Evolutionary conservation across 2,113 vertebrate species (phyloP).

Genomic region (Chlamydotis undulata): DNA sequence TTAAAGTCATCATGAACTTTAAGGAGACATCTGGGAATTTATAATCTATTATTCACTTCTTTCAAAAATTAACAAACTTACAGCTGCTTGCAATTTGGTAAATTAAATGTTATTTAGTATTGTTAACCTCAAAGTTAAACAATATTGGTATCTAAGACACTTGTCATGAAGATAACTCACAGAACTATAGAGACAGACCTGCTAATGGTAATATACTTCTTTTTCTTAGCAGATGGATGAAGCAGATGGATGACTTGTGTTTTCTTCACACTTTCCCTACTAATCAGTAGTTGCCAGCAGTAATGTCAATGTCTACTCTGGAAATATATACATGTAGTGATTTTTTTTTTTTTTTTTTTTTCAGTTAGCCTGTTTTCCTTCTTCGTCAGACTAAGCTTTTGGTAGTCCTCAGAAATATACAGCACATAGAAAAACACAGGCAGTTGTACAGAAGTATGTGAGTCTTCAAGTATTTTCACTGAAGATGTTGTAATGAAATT

Average conservation of each 20-base stretch:
- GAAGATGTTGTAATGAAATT: not conserved
- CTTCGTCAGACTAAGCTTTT: slow-evolving; percentile 14
- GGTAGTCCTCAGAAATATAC: not conserved
- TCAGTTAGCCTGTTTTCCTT: not conserved
- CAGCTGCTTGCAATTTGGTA: not conserved
- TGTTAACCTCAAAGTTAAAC: not conserved
- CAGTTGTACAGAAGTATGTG: not conserved
- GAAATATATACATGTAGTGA: not conserved
- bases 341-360: not conserved
- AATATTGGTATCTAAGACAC: not conserved
- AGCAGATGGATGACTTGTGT: slow-evolving; percentile 2
- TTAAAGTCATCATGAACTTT: not conserved
- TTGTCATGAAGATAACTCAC: not conserved
- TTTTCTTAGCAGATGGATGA: slow-evolving; percentile 1
- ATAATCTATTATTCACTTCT: not conserved
- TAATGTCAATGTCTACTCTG: not conserved
- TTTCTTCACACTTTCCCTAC: slow-evolving; percentile 27
- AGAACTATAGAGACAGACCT: not conserved
- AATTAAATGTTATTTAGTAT: not conserved
- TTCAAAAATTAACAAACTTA: not conserved
- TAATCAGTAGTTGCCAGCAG: not conserved
- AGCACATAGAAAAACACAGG: accelerated
- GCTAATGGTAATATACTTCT: not conserved
- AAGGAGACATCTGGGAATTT: not conserved
- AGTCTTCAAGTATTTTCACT: not conserved